Base-by-base conservation (phyloP, 2,797 vertebrate genomes). In the Myotis daubentonii region DNA sequence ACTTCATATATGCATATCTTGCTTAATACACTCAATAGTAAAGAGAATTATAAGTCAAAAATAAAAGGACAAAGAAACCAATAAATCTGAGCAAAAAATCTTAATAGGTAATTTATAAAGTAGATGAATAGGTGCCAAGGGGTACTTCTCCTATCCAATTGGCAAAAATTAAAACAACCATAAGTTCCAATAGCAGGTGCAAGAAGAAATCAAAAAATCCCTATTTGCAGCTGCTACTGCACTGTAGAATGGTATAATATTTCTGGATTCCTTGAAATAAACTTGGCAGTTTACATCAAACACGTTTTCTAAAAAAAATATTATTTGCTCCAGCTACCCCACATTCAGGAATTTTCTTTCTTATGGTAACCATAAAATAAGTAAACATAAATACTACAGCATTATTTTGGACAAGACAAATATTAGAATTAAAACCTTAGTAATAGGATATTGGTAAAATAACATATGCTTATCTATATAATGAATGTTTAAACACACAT, bases 191-290 rank as follows among this genome's bases (percentile, higher is more conserved):
- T 5, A 51, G 3, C 38, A 95, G 47, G 38, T 80, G 13, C 33
- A 65, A 57, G 38, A 88, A 78, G 36, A 90, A 94, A 83, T 65
- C 9, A 51, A 17, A 22, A 86, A 15, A 41, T 38, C 19, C 8
- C 12, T 41, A 1, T 1, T 62, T 62, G 60, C 28, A 62, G 8
- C 51, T 72, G 41, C 7, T 13, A 2, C 51, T 30, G 0, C 51
- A 57, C 6, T 71, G 8, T 4, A 74, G 23, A 74, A 44, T 53
- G 13, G 0, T 2, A 3, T 38, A 62, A 47, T 75, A 60, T 72
- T 83, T 80, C 8, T 57, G 33, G 5, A 53, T 89, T 89, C 66
- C 44, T 91, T 94, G 47, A 76, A 84, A 72, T 80, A 84, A 79
- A 49, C 12, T 78, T 82, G 55, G 33, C 57, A 44, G 7, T 60